These are phyloP conservation scores for Oscheius sp. DNA, from an alignment of 2,888 invertebrate genomes.

Conservation along the genomic window DNA sequence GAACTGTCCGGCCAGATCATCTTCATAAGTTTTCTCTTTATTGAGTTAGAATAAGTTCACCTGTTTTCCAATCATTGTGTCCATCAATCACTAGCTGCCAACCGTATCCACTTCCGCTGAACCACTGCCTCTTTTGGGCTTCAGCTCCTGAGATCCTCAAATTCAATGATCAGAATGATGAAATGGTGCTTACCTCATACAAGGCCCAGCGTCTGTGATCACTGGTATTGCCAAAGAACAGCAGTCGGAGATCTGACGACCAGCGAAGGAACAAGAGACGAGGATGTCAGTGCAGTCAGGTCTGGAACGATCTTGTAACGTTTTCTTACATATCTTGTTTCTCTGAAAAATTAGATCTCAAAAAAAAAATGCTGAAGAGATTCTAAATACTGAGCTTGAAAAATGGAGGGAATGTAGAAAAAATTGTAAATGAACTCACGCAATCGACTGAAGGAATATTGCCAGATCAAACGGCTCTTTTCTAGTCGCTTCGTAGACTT, in stretches of 20 bases:
- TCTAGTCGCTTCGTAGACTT: conserved; percentile 10
- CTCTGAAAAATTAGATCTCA: no score
- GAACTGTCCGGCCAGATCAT: conserved; percentile 17
- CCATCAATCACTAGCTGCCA: conserved; percentile 56
- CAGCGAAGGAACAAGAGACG: conserved; percentile 53
- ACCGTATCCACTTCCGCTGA: conserved; percentile 54
- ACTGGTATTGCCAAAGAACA: conserved; percentile 44
- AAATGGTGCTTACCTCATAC: conserved; percentile 38
- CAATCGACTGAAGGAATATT: conserved; percentile 41
- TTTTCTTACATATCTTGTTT: no score
- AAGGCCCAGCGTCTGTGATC: conserved; percentile 56
- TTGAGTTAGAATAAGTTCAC: neutral
- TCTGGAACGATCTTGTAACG: conserved; percentile 22
- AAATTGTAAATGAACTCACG: conserved; percentile 34
- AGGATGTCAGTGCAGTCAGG: conserved; percentile 52
- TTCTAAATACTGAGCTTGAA: neutral
- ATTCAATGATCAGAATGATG: neutral
- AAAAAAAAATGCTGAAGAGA: neutral
- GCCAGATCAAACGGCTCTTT: conserved; percentile 38
- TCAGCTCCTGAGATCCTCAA: conserved; percentile 46
- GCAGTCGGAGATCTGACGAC: conserved; percentile 46
- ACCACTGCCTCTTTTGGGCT: conserved; percentile 47
- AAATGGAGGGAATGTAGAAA: neutral
- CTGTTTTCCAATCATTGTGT: conserved; percentile 26
- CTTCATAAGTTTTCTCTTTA: neutral